Evolutionary conservation across 2,113 vertebrate species (phyloP).

Genomic region (Plecturocebus donacophilus): DNA sequence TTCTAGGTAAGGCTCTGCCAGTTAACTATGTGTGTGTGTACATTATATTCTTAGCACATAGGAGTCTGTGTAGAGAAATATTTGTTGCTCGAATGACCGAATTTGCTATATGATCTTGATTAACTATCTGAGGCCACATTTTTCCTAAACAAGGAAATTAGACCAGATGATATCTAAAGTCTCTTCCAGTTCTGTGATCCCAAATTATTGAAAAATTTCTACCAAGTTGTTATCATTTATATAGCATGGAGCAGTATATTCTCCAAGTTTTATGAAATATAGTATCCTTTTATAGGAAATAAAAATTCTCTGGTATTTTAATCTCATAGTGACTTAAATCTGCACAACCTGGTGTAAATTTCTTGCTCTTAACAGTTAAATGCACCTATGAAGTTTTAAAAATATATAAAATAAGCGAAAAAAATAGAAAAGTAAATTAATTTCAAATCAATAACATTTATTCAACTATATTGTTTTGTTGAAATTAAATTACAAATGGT

Average conservation of each 20-base stretch:
- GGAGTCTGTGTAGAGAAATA: not conserved
- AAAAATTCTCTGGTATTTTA: not conserved
- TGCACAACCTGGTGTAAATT: not conserved
- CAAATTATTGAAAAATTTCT: not conserved
- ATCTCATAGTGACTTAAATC: not conserved
- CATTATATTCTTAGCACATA: not conserved
- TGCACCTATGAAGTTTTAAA: not conserved
- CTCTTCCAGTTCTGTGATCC: not conserved
- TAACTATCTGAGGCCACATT: not conserved
- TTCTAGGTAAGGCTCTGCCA: not conserved
- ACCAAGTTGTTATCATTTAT: not conserved
- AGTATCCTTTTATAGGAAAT: not conserved
- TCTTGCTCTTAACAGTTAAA: not conserved
- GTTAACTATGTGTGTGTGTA: not conserved
- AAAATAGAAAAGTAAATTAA: not conserved
- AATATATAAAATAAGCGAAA: not conserved
- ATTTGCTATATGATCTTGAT: not conserved
- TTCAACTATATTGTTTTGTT: not conserved
- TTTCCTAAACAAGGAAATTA: not conserved
- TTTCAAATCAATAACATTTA: not conserved
- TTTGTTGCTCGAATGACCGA: not conserved
- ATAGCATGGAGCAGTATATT: not conserved
- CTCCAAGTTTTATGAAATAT: not conserved
- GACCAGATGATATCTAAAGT: not conserved
- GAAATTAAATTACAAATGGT: not conserved